Evolutionary conservation across 2,888 invertebrate genomes (phyloP), one percentile per base, ranked within the genome.

Genomic region (Amphipyra berbera): DNA sequence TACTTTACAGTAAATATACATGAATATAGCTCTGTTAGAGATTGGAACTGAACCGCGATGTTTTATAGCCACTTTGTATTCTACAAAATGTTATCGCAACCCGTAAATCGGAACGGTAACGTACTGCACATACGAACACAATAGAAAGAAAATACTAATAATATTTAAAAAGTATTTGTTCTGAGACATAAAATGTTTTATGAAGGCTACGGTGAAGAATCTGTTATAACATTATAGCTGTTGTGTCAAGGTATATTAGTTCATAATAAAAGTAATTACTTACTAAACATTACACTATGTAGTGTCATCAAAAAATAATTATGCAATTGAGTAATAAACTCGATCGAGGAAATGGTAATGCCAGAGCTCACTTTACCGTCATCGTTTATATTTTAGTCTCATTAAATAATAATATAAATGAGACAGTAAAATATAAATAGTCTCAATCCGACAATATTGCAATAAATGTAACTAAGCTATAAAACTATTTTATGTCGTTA

Each of bases 1-100:
- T 62, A 61, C 74, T 7, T 0, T 30, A 30, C 30, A 68, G 55
- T 65, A 67, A 69, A 73, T 46, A 62, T 62, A 68, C 58, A 54
- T 63, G 61, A 63, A 54, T 44, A 63, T 53, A 63, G 40, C 38
- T 49, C 40, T 46, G 50, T 49, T 58, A 6, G 38, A 48, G 70
- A 56, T 56, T 63, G 68, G 44, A 42, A 35, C 47, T 60, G 56
- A 68, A 47, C 41, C 71, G 60, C 65, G 62, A 56, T 30, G 65
- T 67, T 76, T 78, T 73, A 79, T 76, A 70, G 56, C 61, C 60
- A 64, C 54, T 77, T 73, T 81, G 68, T 76, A 55, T 54, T 61
- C 46, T 21, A 76, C 47, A 49, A 62, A 82, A 76, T 79, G 78
- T 79, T 84, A 85, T 86, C 82, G 74, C 67, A 50, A 60, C 54